Percentiles rank a stretch among this genome's conserved stretches.
These are phyloP conservation scores for Mallotus villosus DNA, from an alignment of 2,797 vertebrate species.

Conservation along the genomic window DNA sequence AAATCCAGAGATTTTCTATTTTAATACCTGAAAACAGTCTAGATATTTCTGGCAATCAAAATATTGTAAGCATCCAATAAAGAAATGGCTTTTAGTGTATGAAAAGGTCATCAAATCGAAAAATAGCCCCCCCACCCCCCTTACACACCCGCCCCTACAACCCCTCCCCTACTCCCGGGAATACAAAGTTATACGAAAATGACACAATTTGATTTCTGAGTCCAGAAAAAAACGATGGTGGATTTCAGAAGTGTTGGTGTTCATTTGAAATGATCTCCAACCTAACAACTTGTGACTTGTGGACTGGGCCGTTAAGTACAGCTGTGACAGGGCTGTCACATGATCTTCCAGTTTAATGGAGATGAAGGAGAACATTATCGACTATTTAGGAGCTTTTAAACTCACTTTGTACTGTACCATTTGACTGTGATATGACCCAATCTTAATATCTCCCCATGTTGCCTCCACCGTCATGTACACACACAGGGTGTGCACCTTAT, in stretches of 20 bases:
- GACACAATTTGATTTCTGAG: not conserved
- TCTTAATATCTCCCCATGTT: not conserved
- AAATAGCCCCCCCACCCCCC: not conserved
- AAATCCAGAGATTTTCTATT: conserved; percentile 45
- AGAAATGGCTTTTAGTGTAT: conserved; percentile 51
- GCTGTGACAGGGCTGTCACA: no score
- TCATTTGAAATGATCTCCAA: not conserved
- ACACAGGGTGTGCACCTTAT: not conserved
- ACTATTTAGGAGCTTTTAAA: no score
- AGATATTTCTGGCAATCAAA: conserved; percentile 27
- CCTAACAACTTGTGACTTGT: no score
- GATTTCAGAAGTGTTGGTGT: not conserved
- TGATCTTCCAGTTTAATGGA: no score
- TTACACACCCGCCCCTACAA: not conserved
- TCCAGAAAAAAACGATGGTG: not conserved
- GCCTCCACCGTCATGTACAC: not conserved
- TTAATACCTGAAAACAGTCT: conserved; percentile 39
- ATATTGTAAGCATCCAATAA: conserved; percentile 35
- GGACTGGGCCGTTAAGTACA: no score
- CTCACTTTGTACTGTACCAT: no score
- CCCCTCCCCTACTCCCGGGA: no score
- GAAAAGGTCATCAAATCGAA: conserved; percentile 45
- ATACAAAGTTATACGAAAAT: not conserved
- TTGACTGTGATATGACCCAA: no score
- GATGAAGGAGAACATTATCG: no score